phyloP scores from a whole-genome alignment of 2,888 invertebrate genomes.

The Altica lythri region DNA sequence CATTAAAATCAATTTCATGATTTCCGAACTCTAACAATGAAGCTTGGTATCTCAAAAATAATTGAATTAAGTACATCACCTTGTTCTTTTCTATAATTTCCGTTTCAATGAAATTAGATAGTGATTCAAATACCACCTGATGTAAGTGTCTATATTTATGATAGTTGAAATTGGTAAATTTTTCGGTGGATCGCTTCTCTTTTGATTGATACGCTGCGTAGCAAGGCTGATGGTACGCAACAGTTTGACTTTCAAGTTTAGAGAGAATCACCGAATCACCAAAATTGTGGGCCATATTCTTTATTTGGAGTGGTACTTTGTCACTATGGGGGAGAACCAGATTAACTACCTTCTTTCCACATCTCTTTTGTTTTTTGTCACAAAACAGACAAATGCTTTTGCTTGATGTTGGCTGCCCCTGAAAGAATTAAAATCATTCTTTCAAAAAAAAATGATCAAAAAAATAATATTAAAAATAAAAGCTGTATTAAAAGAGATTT shows the following conservation, averaged over 20 bases:
- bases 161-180: slow-evolving; percentile 16
- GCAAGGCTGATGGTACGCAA: slow-evolving; percentile 30
- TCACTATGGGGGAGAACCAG: slow-evolving; percentile 23
- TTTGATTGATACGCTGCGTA: slow-evolving; percentile 30
- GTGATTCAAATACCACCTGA: slow-evolving; percentile 26
- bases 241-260: slow-evolving; percentile 28
- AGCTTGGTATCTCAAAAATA: slow-evolving; percentile 34
- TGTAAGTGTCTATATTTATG: slow-evolving; percentile 28
- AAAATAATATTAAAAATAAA: slow-evolving; percentile 17
- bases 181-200: slow-evolving; percentile 27
- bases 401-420: slow-evolving; percentile 22
- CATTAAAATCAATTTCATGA: slow-evolving; percentile 36
- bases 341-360: slow-evolving; percentile 22
- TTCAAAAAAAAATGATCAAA: slow-evolving; percentile 11
- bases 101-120: slow-evolving; percentile 28
- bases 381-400: slow-evolving; percentile 21
- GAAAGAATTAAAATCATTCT: slow-evolving; percentile 21
- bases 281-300: slow-evolving; percentile 14
- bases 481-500: too few relatives aligned
- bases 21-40: slow-evolving; percentile 42
- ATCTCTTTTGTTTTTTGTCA: slow-evolving; percentile 20
- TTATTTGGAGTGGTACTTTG: slow-evolving; percentile 13
- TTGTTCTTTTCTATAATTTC: slow-evolving; percentile 27
- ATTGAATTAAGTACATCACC: slow-evolving; percentile 25
- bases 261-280: slow-evolving; percentile 26